These are phyloP conservation scores for Antitype chi DNA, from an alignment of 2,888 invertebrate species.

Conservation along the genomic window DNA sequence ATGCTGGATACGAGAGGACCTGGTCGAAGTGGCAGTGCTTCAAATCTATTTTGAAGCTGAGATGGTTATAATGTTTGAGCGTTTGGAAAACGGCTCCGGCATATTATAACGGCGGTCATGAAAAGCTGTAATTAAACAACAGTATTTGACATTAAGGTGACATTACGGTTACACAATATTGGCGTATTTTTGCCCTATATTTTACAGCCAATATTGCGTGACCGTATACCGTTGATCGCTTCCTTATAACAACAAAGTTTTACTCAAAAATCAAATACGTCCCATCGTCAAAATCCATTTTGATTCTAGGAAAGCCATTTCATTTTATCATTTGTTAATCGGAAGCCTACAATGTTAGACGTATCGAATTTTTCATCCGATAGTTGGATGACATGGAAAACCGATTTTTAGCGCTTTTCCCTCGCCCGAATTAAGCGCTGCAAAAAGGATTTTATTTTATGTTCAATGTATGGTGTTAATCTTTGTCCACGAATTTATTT, in stretches of 20 bases:
- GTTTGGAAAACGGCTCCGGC: background rate
- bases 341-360: constrained; percentile 29
- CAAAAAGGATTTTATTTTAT: constrained; percentile 45
- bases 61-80: background rate
- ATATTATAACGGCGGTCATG: too few relatives aligned
- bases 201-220: background rate
- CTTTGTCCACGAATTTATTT: constrained; percentile 1
- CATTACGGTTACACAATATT: too few relatives aligned
- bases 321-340: constrained; percentile 41
- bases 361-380: constrained; percentile 49
- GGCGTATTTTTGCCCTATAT: too few relatives aligned
- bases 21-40: too few relatives aligned
- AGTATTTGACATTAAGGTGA: too few relatives aligned
- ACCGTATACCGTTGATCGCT: background rate
- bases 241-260: background rate
- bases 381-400: constrained; percentile 55
- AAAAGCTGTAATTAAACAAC: too few relatives aligned
- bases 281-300: background rate
- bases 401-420: constrained; percentile 48
- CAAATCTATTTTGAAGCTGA: background rate
- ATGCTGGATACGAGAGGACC: too few relatives aligned
- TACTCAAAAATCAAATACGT: background rate
- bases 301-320: constrained; percentile 18
- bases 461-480: constrained; percentile 7
- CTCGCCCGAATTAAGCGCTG: constrained; percentile 12